These are phyloP conservation scores for Channa maculata DNA, from an alignment of 2,113 vertebrate species.

Conservation along the genomic window DNA sequence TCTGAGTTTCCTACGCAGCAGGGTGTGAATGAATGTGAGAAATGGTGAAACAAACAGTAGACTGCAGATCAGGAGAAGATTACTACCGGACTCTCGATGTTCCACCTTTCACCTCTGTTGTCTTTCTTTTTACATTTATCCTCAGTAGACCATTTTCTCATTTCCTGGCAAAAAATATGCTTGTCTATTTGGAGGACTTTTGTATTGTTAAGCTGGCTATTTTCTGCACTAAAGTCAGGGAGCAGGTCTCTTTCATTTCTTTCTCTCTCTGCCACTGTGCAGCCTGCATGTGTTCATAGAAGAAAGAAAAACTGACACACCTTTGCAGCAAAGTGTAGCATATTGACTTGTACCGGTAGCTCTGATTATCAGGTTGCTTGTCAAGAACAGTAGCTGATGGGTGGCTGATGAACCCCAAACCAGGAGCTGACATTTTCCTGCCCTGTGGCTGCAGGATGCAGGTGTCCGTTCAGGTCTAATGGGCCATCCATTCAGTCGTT, in stretches of 20 bases:
- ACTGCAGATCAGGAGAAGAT: conserved; percentile 46
- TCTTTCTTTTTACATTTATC: conserved; percentile 13
- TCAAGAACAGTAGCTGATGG: conserved; percentile 60
- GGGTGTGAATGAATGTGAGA: conserved; percentile 44
- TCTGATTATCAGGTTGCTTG: conserved; percentile 62
- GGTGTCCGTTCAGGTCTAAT: conserved; percentile 76
- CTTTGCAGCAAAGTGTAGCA: conserved; percentile 57
- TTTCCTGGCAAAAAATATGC: conserved; percentile 37
- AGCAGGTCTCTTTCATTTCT: conserved; percentile 32
- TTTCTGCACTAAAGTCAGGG: conserved; percentile 45
- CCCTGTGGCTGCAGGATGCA: conserved; percentile 59
- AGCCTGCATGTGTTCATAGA: conserved; percentile 49
- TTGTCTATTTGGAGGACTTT: conserved; percentile 42
- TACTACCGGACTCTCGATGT: conserved; percentile 14
- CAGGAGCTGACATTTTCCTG: conserved; percentile 71
- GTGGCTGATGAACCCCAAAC: conserved; percentile 71
- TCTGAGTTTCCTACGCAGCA: conserved; percentile 30
- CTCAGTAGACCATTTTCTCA: conserved; percentile 33
- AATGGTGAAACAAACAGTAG: conserved; percentile 34
- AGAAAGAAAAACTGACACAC: conserved; percentile 55
- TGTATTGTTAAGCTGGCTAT: conserved; percentile 51
- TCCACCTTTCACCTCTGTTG: conserved; percentile 41
- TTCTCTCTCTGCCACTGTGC: conserved; percentile 13
- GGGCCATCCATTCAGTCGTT: conserved; percentile 74
- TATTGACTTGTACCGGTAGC: conserved; percentile 62